Conservation (phyloP, 2,113 vertebrate genomes). For the Calonectris borealis region DNA sequence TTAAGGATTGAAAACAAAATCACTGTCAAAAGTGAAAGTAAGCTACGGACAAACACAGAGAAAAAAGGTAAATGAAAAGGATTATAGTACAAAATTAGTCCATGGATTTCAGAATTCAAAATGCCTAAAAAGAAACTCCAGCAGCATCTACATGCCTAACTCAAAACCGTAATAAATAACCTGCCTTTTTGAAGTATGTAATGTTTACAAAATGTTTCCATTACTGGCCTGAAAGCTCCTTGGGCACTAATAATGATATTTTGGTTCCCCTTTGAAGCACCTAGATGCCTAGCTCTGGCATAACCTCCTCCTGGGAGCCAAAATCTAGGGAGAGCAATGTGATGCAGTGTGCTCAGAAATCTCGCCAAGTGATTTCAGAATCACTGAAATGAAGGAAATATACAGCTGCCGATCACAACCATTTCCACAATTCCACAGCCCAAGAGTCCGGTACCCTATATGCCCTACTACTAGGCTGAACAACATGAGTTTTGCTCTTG, state of each 20-base stretch:
- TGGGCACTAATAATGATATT: not conserved
- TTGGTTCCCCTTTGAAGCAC: not conserved
- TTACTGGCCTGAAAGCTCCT: not conserved
- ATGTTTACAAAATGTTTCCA: not conserved
- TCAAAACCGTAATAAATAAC: not conserved
- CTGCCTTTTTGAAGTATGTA: not conserved
- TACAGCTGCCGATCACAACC: not conserved
- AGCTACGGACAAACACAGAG: not conserved
- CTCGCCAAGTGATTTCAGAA: not conserved
- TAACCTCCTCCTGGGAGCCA: not conserved
- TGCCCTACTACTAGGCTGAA: not conserved
- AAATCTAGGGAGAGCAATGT: not conserved
- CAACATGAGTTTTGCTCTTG: not conserved
- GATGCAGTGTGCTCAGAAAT: not conserved
- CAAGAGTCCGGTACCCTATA: rapidly evolving
- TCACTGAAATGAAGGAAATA: not conserved
- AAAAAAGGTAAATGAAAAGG: not conserved
- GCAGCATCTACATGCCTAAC: not conserved
- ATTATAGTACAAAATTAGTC: not conserved
- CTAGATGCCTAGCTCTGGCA: not conserved
- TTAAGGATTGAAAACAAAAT: not conserved
- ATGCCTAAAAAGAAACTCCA: not conserved
- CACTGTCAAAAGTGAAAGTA: not conserved
- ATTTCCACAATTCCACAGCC: not conserved
- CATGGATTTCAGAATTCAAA: not conserved